Percentiles rank a stretch among this genome's conserved stretches.
Conservation (phyloP, 1,140 invertebrate species). For the Drosophila fuyamai region DNA sequence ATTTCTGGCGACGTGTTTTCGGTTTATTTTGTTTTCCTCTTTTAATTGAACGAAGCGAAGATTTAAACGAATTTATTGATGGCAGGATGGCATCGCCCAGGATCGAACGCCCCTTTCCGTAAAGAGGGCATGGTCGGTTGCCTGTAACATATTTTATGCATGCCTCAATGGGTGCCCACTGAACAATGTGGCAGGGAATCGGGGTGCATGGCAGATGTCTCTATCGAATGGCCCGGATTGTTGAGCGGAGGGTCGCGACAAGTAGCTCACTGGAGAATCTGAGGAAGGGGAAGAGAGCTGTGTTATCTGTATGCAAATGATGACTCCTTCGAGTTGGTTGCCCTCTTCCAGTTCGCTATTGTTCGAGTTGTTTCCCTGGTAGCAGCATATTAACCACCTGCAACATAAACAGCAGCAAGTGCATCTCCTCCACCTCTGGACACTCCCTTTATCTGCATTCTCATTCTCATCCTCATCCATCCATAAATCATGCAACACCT, state of each 20-base stretch:
- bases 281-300: background rate
- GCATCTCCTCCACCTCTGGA: slow-evolving; percentile 16
- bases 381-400: slow-evolving; percentile 37
- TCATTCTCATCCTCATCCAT: slow-evolving; percentile 15
- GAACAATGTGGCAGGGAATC: slow-evolving; percentile 37
- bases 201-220: slow-evolving; percentile 40
- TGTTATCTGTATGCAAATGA: slow-evolving; percentile 37
- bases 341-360: slow-evolving; percentile 16
- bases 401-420: slow-evolving; percentile 43
- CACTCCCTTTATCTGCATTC: background rate
- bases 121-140: slow-evolving; percentile 33
- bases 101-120: background rate
- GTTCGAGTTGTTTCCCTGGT: slow-evolving; percentile 1
- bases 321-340: slow-evolving; percentile 8
- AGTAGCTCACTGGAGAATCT: slow-evolving; percentile 3
- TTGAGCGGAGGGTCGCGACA: slow-evolving; percentile 22
- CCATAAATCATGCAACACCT: slow-evolving; percentile 57
- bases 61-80: slow-evolving; percentile 58
- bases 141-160: slow-evolving; percentile 69
- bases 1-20: slow-evolving; percentile 19
- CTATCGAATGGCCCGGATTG: slow-evolving; percentile 36
- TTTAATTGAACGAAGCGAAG: slow-evolving; percentile 47
- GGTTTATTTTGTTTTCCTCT: slow-evolving; percentile 22
- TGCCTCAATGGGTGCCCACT: slow-evolving; percentile 53
- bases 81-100: slow-evolving; percentile 20